Conservation (phyloP, 2,797 vertebrate genomes). For the Pantherophis alleghaniensis region DNA sequence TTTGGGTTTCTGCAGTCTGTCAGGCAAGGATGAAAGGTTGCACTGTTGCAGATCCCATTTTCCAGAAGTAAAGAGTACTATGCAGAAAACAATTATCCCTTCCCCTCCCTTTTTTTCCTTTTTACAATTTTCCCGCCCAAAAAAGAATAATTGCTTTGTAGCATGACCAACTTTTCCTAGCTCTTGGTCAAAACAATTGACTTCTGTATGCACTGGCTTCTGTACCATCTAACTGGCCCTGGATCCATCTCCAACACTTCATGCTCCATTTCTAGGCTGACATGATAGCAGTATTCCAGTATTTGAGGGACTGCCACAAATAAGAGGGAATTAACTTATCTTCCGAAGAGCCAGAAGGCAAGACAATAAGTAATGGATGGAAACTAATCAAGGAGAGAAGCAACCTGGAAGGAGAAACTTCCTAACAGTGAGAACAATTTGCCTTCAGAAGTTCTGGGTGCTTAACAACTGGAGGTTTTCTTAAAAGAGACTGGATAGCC, state of each 20-base stretch:
- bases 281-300: background rate
- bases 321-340: background rate
- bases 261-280: background rate
- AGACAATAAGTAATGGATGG: background rate
- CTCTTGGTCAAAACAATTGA: background rate
- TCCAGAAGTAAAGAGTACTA: background rate
- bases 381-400: background rate
- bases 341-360: background rate
- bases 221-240: background rate
- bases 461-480: background rate
- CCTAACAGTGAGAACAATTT: background rate
- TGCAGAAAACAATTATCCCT: background rate
- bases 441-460: background rate
- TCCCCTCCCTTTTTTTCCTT: background rate
- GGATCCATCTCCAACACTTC: background rate
- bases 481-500: background rate
- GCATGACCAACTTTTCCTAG: background rate
- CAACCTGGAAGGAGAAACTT: background rate
- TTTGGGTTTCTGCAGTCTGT: background rate
- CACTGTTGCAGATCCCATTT: background rate
- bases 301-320: background rate
- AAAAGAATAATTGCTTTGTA: background rate
- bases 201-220: background rate
- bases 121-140: background rate
- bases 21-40: background rate